Percentiles rank a stretch among this genome's conserved stretches.
phyloP scores from a whole-genome alignment of 2,888 invertebrate species.

The Ctenicera cuprea region DNA sequence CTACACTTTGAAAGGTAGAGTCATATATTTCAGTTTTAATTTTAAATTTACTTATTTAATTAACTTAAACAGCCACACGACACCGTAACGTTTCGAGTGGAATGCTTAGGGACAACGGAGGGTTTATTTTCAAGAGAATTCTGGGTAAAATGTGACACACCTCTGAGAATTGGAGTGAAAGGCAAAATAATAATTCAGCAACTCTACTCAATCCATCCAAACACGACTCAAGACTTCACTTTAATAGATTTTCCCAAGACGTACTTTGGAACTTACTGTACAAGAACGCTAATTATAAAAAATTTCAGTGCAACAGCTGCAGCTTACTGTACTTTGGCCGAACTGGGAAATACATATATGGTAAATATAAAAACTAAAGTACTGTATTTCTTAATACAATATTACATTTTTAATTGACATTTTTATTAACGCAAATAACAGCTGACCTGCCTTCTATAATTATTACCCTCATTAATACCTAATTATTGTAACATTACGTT shows the following conservation, averaged over 20 bases:
- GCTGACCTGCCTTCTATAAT: neutral
- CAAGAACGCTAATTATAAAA: conserved; percentile 68
- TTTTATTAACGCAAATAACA: neutral
- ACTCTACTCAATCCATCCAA: conserved; percentile 68
- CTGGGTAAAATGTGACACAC: conserved; percentile 71
- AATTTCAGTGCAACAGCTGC: conserved; percentile 70
- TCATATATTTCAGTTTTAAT: too few species aligned
- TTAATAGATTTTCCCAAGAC: conserved; percentile 71
- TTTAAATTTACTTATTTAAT: too few species aligned
- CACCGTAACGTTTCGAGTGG: conserved; percentile 36
- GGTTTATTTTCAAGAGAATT: conserved; percentile 62
- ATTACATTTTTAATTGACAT: neutral
- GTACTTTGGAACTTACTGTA: conserved; percentile 67
- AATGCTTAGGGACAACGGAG: conserved; percentile 39
- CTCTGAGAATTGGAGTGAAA: conserved; percentile 63
- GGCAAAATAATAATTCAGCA: conserved; percentile 68
- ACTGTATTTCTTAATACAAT: too few species aligned
- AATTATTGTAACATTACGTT: neutral
- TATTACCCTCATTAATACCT: neutral
- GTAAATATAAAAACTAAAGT: too few species aligned
- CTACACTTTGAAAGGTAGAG: too few species aligned
- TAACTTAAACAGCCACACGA: conserved; percentile 30
- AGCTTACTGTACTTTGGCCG: conserved; percentile 70
- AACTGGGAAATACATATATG: conserved; percentile 62
- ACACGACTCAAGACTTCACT: conserved; percentile 68